Base-by-base conservation (phyloP, 1,140 invertebrate genomes). In the Hesperophylax magnus region DNA sequence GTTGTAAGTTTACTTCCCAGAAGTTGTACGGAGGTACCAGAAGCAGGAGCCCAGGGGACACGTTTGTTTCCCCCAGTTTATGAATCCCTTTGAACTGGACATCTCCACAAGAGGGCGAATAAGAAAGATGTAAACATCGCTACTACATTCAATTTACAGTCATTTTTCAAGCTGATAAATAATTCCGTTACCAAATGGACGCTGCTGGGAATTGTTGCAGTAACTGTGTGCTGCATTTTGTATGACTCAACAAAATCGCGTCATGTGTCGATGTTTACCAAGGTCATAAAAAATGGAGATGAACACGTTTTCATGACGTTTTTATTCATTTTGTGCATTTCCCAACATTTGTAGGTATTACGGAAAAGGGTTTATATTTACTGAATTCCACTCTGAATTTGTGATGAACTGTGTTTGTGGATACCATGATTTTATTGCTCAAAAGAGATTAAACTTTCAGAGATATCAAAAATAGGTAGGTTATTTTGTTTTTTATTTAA, bases 121-220 rank as follows among this genome's bases (percentile, higher is more conserved):
- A 90, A 89, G 90, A 89, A 88, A 89, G 88, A 89, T 90, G 89
- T 90, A 89, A 90, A 90, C 89, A 90, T 90, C 88, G 88, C 88
- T 87, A 90, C 87, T 90, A 90, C 89, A 90, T 90, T 90, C 89
- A 90, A 90, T 90, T 90, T 90, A 88, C 89, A 88, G 88, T 90
- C 89, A 90, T 90, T 90, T 90, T 90, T 90, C 89, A 90, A 90
- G 89, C 88, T 90, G 88, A 90, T 90, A 90, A 90, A 90, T 90
- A 90, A 90, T 90, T 90, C 89, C 89, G 88, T 81, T 53, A 60
- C 72, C 53, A 75, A 79, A 79, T 79, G 81, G 77, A 75, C 77
- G 69, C 60, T 75, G 34, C 27, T 9, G 76, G 77, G 52, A 63
- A 52, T 78, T 67, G 60, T 34, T 67, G 60, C n/a, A 20, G 39